Evolutionary conservation across 2,888 invertebrate species (phyloP), one percentile per base, ranked within the genome.

Genomic region (Conchocele bisecta): DNA sequence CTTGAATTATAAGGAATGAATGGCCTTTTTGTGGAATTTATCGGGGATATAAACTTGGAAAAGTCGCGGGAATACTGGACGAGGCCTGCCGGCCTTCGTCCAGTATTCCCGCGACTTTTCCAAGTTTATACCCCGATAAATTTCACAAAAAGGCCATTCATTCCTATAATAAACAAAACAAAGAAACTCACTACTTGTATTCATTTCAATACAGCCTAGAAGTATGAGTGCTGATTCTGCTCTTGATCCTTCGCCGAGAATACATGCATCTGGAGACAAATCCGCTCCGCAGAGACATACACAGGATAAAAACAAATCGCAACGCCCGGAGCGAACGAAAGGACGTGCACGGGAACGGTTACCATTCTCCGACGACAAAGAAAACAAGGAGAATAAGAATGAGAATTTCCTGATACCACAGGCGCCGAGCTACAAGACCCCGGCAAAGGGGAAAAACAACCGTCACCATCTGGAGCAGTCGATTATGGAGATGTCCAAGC

Each of bases 381-480:
- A 79, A 61, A 76, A 69, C 44, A 73, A 64, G 35, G 48, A 64
- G 20, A 63, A 61, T 37, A 85, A 84, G 59, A 82, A 83, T 59
- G 83, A 86, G 57, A 87, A 83, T 58, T 92, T 92, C 82, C 83
- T 83, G 3, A 81, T 89, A 22, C 91, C 91, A 2, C 79, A 81
- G 24, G 89, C 91, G 1, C 91, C 91, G n/a, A 85, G 82, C 37
- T 85, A 84, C 46, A 81, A 72, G 42, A 83, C 82, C 3, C 72
- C 79, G 17, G 39, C 65, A 2, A 79, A 78, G 56, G 59, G 79
- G 5, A 71, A 66, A 31, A 72, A 69, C 22, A 67, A 66, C 35
- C 64, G 60, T n/a, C 72, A 75, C 20, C 65, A 75, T 26, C 67
- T 71, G 35, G 73, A 77, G n/a, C 59, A 60, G 1, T 51, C 66